Evolutionary conservation across 2,888 invertebrate genomes (phyloP).

Genomic region (Bedellia somnulentella): DNA sequence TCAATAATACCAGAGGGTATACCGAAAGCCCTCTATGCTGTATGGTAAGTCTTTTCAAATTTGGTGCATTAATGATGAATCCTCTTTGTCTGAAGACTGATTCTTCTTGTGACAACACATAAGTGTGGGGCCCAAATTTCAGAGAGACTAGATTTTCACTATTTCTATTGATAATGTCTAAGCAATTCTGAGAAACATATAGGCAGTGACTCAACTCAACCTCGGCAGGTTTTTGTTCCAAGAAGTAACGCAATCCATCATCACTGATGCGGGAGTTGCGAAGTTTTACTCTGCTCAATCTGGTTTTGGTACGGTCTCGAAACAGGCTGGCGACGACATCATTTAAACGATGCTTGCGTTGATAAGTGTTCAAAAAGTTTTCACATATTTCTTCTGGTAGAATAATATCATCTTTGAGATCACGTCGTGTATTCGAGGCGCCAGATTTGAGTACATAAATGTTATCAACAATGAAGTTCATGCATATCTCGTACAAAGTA

Average conservation of each 20-base stretch:
- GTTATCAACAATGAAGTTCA: conserved; percentile 64
- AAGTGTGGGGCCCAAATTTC: conserved; percentile 69
- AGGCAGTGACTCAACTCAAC: conserved; percentile 77
- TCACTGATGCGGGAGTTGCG: conserved; percentile 73
- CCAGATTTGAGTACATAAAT: conserved; percentile 62
- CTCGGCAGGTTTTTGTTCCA: conserved; percentile 73
- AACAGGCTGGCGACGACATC: conserved; percentile 74
- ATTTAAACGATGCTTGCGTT: conserved; percentile 58
- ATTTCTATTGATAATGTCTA: conserved; percentile 69
- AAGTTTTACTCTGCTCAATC: conserved; percentile 69
- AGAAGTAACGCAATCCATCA: conserved; percentile 67
- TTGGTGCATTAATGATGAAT: conserved; percentile 62
- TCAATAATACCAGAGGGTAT: conserved; percentile 57
- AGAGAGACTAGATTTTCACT: conserved; percentile 71
- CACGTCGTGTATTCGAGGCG: conserved; percentile 35
- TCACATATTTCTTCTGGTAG: conserved; percentile 76
- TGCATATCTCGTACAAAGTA: conserved; percentile 64
- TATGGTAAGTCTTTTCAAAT: conserved; percentile 61
- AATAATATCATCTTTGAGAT: conserved; percentile 63
- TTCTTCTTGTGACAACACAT: conserved; percentile 60
- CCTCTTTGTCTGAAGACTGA: conserved; percentile 32
- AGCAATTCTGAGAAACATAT: conserved; percentile 63
- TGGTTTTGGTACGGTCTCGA: conserved; percentile 66
- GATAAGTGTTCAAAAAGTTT: conserved; percentile 62
- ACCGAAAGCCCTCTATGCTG: conserved; percentile 45